Conservation (phyloP, 92 coral and sea anemone genomes). For the Nematostella vectensis region DNA sequence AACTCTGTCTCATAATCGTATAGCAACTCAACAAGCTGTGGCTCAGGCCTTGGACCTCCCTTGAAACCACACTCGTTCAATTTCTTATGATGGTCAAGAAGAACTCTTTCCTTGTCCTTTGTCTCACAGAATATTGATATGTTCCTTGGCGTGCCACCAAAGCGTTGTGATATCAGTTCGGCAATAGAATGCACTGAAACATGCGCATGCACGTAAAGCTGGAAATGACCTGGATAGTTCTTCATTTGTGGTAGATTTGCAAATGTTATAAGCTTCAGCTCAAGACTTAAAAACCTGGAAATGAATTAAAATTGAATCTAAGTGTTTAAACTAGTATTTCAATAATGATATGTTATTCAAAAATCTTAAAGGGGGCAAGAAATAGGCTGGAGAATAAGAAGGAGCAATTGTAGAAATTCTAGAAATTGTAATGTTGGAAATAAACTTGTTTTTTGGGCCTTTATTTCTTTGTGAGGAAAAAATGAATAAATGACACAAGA, state of each 20-base stretch:
- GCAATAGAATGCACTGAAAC: slow-evolving; percentile 61
- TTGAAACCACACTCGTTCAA: slow-evolving; percentile 74
- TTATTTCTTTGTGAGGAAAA: too few species aligned
- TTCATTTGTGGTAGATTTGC: slow-evolving; percentile 87
- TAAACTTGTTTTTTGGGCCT: too few species aligned
- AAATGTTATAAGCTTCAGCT: slow-evolving; percentile 73
- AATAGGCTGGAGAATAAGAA: too few species aligned
- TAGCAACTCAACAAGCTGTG: slow-evolving; percentile 76
- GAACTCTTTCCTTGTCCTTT: slow-evolving; percentile 56
- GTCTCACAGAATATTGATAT: slow-evolving; percentile 66
- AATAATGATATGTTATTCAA: too few species aligned
- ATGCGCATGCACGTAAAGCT: slow-evolving; percentile 83
- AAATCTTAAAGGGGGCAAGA: too few species aligned
- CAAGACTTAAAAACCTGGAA: slow-evolving; percentile 76
- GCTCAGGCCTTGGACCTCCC: slow-evolving; percentile 87
- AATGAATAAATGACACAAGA: too few species aligned
- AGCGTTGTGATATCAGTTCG: slow-evolving; percentile 58
- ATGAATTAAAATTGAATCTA: neutral
- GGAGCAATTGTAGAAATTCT: too few species aligned
- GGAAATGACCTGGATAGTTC: slow-evolving; percentile 88
- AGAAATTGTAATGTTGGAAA: too few species aligned
- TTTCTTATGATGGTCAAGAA: slow-evolving; percentile 67
- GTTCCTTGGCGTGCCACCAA: slow-evolving; percentile 77
- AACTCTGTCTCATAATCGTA: slow-evolving; percentile 91
- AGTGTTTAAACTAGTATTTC: too few species aligned